Evolutionary conservation across 2,797 vertebrate species (phyloP).

Genomic region (Xenops minutus): DNA sequence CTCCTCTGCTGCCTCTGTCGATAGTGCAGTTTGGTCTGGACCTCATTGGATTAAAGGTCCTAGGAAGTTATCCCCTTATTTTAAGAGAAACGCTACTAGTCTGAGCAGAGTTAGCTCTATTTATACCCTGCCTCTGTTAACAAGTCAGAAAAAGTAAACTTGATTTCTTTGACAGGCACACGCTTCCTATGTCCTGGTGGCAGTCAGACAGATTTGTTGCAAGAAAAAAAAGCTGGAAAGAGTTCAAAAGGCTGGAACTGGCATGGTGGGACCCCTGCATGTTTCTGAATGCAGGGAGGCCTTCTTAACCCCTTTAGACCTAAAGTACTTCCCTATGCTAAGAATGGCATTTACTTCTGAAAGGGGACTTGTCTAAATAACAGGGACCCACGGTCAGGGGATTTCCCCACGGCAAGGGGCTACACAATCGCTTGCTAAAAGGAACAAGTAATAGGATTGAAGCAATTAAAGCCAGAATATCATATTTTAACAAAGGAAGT

Average conservation of each 20-base stretch:
- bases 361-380: slow-evolving; percentile 75
- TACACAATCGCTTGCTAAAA: slow-evolving; percentile 72
- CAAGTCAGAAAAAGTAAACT: slow-evolving; percentile 79
- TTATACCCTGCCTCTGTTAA: slow-evolving; percentile 81
- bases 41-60: slow-evolving; percentile 74
- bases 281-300: slow-evolving; percentile 85
- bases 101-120: slow-evolving; percentile 78
- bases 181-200: slow-evolving; percentile 83
- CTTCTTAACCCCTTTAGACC: slow-evolving; percentile 89
- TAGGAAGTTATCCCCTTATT: slow-evolving; percentile 70
- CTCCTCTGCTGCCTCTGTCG: slow-evolving; percentile 43
- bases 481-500: slow-evolving; percentile 35
- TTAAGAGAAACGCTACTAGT: slow-evolving; percentile 68
- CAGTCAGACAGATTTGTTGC: slow-evolving; percentile 83
- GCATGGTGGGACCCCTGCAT: slow-evolving; percentile 91
- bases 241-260: slow-evolving; percentile 86
- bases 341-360: slow-evolving; percentile 77
- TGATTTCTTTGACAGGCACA: slow-evolving; percentile 80
- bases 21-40: slow-evolving; percentile 54
- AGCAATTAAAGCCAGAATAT: slow-evolving; percentile 67
- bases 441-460: slow-evolving; percentile 70
- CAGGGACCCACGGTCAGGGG: slow-evolving; percentile 64
- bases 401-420: slow-evolving; percentile 73
- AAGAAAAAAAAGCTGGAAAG: slow-evolving; percentile 83
- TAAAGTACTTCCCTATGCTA: slow-evolving; percentile 76